Base-by-base conservation (phyloP, 2,113 vertebrate genomes). In the Ciconia maguari region DNA sequence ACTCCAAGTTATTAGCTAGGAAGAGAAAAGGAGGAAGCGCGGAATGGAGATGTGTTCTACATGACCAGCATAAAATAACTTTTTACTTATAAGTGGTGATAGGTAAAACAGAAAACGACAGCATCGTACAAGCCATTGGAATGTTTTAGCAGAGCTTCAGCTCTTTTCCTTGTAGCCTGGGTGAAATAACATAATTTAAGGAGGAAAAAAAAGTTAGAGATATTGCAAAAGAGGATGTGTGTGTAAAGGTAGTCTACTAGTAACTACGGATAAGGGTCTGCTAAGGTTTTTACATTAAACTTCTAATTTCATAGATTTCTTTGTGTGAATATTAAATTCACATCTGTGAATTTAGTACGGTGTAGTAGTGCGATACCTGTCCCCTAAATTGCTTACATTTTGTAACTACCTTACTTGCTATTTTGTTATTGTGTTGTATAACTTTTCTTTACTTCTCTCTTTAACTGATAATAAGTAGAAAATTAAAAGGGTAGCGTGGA, bases 91-190 rank as follows among this genome's bases (percentile, higher is more conserved):
- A 89, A 95, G 83, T 75, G 49, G 10, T 72, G 34, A 96, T 96
- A 94, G 41, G 41, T 90, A 96, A 98, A 97, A 55, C 83, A 96
- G 88, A 93, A 92, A 89, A 60, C 7, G 13, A 87, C n/a, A 90
- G 38, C 81, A n/a, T 88, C 94, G 96, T 68, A 84, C 12, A 93
- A 60, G 52, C 77, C 24, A 48, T 86, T 66, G 42, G 75, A 96
- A 82, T 48, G 18, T 90, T 96, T 96, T 92, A 97, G 65, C 44
- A 96, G 83, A 95, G 41, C 83, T 93, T 84, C 83, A 92, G 24
- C 65, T 42, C 49, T 69, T 52, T 95, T 90, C 46, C 21, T 93
- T 90, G 77, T 58, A 93, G 55, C 55, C 55, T 65, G 51, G 20
- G 58, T 61, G 57, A 88, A 92, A 93, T 81, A 7, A 61, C 49